Base-by-base conservation (phyloP, 30 jellyfish, hydroid and myxozoan genomes). In the Nemopilema nomurai region DNA sequence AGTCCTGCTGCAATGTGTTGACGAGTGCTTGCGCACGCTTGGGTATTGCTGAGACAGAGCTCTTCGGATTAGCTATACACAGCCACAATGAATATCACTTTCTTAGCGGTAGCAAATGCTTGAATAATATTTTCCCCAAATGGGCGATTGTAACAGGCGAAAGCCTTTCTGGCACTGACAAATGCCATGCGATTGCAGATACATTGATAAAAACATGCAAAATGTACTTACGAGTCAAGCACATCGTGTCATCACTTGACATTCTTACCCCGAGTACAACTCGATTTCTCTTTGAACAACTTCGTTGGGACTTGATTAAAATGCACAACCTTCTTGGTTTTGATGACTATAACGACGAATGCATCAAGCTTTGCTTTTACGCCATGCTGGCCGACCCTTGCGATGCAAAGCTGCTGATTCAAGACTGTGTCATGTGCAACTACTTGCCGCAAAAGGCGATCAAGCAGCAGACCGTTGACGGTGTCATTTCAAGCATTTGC, bases 121-220 rank as follows among this genome's bases (percentile, higher is more conserved):
- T 83, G 81, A 57, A 69, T 51, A 83, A 53, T 62, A 51, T 83
- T 22, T 83, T 83, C 51, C 91, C 91, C 0, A 83, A 83, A 32
- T 83, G 86, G 85, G 86, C 86, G 4, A 66, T 71, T 18, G 86
- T 76, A 31, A 83, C 91, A 1, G 91, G 82, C 32, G 91, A 83
- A 51, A 83, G 86, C 28, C 82, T 83, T 4, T 71, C 91, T 1
- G 86, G 82, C 33, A 71, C 65, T 22, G 86, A 57, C 24, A 53
- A 29, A 21, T 71, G 91, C 80, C 62, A 41, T 41, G 17, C 85
- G 0, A 73, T 83, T 27, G 85, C 74, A 0, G 91, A 83, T 23
- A 83, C 91, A 8, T 49, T 83, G 81, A 71, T 83, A 9, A 83
- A 83, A 52, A 83, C 91, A 17, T 83, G 91, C 80, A 83, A 83